Evolutionary conservation across 2,888 invertebrate species (phyloP).

Genomic region (Papilio gigon): DNA sequence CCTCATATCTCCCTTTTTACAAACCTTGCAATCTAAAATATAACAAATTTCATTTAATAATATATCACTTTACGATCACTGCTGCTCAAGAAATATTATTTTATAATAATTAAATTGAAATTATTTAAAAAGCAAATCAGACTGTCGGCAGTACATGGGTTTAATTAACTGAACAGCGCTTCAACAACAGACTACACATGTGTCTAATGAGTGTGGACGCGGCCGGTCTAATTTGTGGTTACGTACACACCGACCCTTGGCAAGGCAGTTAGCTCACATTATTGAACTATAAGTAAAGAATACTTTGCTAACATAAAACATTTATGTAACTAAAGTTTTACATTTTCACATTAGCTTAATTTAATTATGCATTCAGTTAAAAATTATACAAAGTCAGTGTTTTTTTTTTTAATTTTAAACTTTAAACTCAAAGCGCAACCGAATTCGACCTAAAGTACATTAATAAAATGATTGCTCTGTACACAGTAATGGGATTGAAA

Average conservation of each 20-base stretch:
- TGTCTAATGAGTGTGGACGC: conserved; percentile 26
- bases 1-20: too few relatives aligned
- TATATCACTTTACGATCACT: too few relatives aligned
- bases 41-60: too few relatives aligned
- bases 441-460: conserved; percentile 9
- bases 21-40: too few relatives aligned
- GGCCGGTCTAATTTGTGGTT: conserved; percentile 27
- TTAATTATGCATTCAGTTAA: neutral
- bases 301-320: neutral
- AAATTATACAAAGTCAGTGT: neutral
- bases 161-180: conserved; percentile 4
- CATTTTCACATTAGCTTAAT: neutral
- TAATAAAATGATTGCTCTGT: neutral
- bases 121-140: neutral
- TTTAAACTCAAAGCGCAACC: neutral
- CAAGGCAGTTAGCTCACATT: conserved; percentile 10
- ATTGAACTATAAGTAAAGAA: neutral
- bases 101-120: too few relatives aligned
- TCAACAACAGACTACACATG: conserved; percentile 5
- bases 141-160: neutral
- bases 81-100: too few relatives aligned
- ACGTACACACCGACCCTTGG: neutral
- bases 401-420: neutral
- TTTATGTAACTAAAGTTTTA: neutral
- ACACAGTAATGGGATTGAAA: neutral